Base-by-base conservation (phyloP, 92 coral and sea anemone genomes). In the Phenganax subtilis region DNA sequence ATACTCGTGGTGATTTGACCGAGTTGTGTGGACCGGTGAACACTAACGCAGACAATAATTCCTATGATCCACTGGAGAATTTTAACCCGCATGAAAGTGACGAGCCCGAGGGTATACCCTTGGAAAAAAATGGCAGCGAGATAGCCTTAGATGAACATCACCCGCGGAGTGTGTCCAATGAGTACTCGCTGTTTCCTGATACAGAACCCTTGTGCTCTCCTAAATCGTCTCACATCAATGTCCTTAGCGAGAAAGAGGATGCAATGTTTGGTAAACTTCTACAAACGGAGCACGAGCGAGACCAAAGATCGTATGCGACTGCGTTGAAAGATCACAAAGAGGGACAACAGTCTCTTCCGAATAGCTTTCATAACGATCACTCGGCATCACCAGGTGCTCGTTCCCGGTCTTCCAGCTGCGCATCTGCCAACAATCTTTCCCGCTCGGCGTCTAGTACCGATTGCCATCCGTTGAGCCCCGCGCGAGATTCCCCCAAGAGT, bases 271-370 rank as follows among this genome's bases (percentile, higher is more conserved):
- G 61, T 64, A 60, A 47, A 1, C 12, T 51, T 0, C 30, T 84
- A 57, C 77, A 61, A 63, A 60, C 82, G 28, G 93, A 91, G 20
- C 82, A 88, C 52, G 94, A 94, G 37, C 82, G 88, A 66, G 91
- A 89, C 44, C 96, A 90, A 77, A 72, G 69, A 47, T 93, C 98
- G 0, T 96, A 96, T 84, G 99, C 99, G 8, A 87, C 97, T 44
- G 97, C 97, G 0, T 80, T 96, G 9, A 88, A 91, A 67, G 87
- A 88, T 79, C 83, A 79, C 69, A 79, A 79, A 65, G 83, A 79
- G 51, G 83, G 83, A 7, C 83, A 79, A 54, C 83, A 79, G 60
- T 64, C 83, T 0, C 83, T 79, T 51, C 59, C 83, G 20, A 79
- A 52, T 79, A 79, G 83, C 74, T 44, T 79, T n/a, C 83, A 79